Base-by-base conservation (phyloP, 2,797 vertebrate genomes). In the Phrynocephalus forsythii region DNA sequence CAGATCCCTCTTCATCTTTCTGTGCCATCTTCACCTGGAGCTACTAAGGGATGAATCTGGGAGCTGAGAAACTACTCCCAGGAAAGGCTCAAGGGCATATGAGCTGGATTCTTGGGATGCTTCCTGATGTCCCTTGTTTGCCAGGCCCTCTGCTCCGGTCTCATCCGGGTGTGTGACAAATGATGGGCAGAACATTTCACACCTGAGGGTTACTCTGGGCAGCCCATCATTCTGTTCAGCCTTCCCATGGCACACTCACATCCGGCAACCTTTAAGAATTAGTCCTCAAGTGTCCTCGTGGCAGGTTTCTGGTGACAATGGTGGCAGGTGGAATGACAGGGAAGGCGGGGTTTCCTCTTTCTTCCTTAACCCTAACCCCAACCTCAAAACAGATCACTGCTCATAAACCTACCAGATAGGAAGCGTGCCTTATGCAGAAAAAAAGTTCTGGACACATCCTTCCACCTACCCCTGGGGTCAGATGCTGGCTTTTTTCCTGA, bases 361-460 rank as follows among this genome's bases (percentile, higher is more conserved):
- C 79, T 69, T 69, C 22, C 48, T 48, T 18, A 79, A 6, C 30
- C 26, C 33, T 13, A 9, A 9, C 52, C 52, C 52, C 52, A 56
- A 5, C 52, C 52, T 5, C 38, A 38, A 26, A 10, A 4, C 6
- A 5, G 83, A 79, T 88, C 52, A 0, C 20, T 22, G 2, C 3
- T 84, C 0, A 90, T 93, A 90, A 90, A 92, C 92, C 90, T 88
- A 91, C 89, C 5, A 52, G 0, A 80, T 85, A 91, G 88, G 93
- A 94, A 93, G 90, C 90, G 89, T 91, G n/a, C 28, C 93, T 95
- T 75, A 82, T 81, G 90, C 69, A 72, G n/a, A 72, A 15, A 38
- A 38, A 38, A 38, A 38, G 38, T 38, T 38, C 38, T 38, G 38
- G 38, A 56, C 52, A 56, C 9, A 13, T 56, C 13, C 52, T 10